Conservation (phyloP, 2,888 invertebrate species). For the Scaptodrosophila latifasciaeformis region DNA sequence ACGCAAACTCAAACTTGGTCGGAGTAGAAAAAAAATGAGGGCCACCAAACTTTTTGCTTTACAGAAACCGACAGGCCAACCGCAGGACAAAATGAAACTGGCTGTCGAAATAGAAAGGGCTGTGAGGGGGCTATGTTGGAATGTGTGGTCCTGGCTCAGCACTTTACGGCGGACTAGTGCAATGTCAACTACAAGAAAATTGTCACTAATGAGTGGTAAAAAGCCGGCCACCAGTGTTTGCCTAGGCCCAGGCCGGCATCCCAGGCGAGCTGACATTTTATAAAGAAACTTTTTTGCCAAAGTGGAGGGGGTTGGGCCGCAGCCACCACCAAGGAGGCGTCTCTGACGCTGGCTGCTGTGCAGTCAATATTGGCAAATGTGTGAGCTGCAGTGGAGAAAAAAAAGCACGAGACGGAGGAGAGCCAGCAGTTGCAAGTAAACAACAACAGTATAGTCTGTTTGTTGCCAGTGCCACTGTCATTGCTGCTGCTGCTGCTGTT, state of each 20-base stretch:
- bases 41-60: conserved; percentile 46
- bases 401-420: background rate
- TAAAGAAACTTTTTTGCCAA: conserved; percentile 8
- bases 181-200: conserved; percentile 70
- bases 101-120: background rate
- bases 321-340: background rate
- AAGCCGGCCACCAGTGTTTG: conserved; percentile 50
- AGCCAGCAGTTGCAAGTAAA: background rate
- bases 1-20: conserved; percentile 11
- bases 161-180: no score
- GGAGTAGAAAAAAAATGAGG: background rate
- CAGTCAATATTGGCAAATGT: conserved; percentile 68
- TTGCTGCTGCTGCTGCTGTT: conserved; percentile 13
- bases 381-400: conserved; percentile 54
- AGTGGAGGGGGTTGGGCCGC: background rate
- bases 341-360: conserved; percentile 2
- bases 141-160: conserved; percentile 1
- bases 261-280: conserved; percentile 10
- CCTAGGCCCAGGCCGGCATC: conserved; percentile 32
- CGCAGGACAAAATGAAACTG: conserved; percentile 7
- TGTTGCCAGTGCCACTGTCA: no score
- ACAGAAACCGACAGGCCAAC: conserved; percentile 4
- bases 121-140: background rate
- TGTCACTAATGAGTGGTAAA: conserved; percentile 69
- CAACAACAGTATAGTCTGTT: background rate